Evolutionary conservation across 2,888 invertebrate genomes (phyloP).

Genomic region (Holacanthella duospinosa): DNA sequence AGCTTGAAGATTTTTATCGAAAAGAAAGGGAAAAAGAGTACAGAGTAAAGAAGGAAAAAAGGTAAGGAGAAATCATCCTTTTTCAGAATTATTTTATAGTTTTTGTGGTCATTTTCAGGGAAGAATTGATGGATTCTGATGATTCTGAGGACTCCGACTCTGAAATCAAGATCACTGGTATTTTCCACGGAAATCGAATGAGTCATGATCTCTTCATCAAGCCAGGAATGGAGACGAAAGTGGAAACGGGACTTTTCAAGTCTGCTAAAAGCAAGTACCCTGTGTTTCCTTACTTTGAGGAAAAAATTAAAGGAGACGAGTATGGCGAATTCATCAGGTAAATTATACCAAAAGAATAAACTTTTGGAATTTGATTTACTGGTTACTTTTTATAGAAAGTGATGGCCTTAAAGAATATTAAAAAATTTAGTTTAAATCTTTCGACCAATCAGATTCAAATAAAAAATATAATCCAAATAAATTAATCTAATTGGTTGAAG

Average conservation of each 20-base stretch:
- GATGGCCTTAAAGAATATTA: too few species aligned
- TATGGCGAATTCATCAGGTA: conserved; percentile 87
- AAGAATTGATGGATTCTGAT: conserved; percentile 33
- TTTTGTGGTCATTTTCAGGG: conserved; percentile 14
- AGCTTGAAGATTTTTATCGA: conserved; percentile 47
- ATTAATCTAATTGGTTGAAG: too few species aligned
- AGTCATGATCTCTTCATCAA: conserved; percentile 80
- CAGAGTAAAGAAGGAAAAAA: conserved; percentile 32
- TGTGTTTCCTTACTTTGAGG: conserved; percentile 91
- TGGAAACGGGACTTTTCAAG: conserved; percentile 69
- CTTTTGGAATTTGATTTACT: not conserved
- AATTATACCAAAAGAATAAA: conserved; percentile 6
- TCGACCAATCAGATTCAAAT: too few species aligned
- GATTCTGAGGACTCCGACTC: conserved; percentile 66
- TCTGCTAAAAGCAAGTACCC: conserved; percentile 84
- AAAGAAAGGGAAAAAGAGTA: conserved; percentile 42
- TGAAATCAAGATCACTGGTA: conserved; percentile 71
- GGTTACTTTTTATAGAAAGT: too few species aligned
- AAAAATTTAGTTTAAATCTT: too few species aligned
- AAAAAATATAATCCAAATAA: too few species aligned
- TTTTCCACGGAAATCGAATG: conserved; percentile 51
- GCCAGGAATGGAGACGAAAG: conserved; percentile 51
- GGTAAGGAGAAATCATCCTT: conserved; percentile 27
- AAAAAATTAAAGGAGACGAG: conserved; percentile 82
- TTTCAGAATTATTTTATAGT: not conserved